These are phyloP conservation scores for Drosophila multiciliata DNA, from an alignment of 2,888 invertebrate species.

Conservation along the genomic window DNA sequence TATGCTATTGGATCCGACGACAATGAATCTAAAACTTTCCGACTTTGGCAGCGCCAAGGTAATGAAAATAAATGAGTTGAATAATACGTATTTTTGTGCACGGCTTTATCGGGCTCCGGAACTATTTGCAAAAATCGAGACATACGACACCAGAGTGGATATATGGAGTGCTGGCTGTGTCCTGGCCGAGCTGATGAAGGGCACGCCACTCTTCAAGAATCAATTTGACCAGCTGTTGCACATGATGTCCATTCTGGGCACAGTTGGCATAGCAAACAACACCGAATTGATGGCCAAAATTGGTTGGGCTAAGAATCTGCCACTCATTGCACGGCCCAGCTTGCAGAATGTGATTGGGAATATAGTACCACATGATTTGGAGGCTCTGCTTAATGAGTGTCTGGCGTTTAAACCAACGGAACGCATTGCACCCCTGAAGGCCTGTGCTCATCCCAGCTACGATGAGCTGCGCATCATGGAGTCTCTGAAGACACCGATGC, in stretches of 20 bases:
- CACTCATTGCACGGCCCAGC: slow-evolving; percentile 96
- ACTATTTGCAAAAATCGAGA: slow-evolving; percentile 98
- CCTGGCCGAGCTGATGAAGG: slow-evolving; percentile 97
- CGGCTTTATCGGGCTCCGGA: slow-evolving; percentile 99
- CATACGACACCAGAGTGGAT: slow-evolving; percentile 98
- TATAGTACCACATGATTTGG: slow-evolving; percentile 94
- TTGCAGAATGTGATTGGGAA: slow-evolving; percentile 98
- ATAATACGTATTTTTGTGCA: slow-evolving; percentile 99
- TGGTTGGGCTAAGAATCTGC: not conserved
- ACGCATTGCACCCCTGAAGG: slow-evolving; percentile 96
- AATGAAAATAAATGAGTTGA: slow-evolving; percentile 96
- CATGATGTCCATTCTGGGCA: slow-evolving; percentile 98
- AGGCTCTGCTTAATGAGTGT: slow-evolving; percentile 93
- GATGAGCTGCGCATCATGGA: slow-evolving; percentile 94
- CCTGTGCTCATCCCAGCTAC: slow-evolving; percentile 99
- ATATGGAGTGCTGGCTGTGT: slow-evolving; percentile 99
- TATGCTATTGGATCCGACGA: slow-evolving; percentile 97
- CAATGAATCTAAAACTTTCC: slow-evolving; percentile 97
- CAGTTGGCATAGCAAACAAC: slow-evolving; percentile 94
- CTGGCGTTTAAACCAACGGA: slow-evolving; percentile 98
- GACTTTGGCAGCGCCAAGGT: slow-evolving; percentile 99
- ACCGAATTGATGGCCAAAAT: slow-evolving; percentile 14
- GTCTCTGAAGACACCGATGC: slow-evolving; percentile 94
- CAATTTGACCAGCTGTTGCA: slow-evolving; percentile 99
- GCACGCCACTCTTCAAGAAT: slow-evolving; percentile 97